Evolutionary conservation across 1,140 invertebrate genomes (phyloP), one percentile per base, ranked within the genome.

Genomic region (Drosophila nasuta): DNA sequence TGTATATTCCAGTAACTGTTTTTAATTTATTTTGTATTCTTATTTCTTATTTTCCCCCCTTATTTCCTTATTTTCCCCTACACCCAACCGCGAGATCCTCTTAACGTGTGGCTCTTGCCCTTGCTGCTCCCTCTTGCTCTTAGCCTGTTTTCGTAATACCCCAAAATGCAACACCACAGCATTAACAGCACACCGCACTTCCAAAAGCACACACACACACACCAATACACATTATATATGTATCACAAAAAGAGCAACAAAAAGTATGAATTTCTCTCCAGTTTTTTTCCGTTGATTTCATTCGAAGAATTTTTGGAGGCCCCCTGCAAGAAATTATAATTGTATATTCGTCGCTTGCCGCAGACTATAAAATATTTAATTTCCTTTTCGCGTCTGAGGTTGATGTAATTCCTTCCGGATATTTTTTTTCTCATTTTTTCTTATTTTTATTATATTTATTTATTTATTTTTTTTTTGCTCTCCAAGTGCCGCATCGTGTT

Each of bases 311-410:
- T 76, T 81, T 65, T 30, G 35, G 13, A 57, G 58, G 51, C 60
- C 70, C 25, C 63, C 63, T 72, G 63, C 66, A 78, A 70, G 67
- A 82, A 79, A 88, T 87, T 88, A 88, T 87, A 88, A 87, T 87
- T 82, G 69, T 82, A 70, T 77, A 64, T 77, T 67, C 82, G 65
- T 51, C 67, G 52, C 45, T 57, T 51, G 68, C 80, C 83, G 79
- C 82, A 86, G 82, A 88, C 85, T 83, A 81, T 88, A 88, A 87
- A 87, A 87, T 87, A 87, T 87, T 87, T 88, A 87, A 87, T 87
- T 87, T 87, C 83, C 83, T 87, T 64, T 49, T 52, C 77, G 77
- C 77, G 43, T 67, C 66, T 74, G 76, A 77, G 74, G 64, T 71
- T 58, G 75, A 66, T 77, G 88, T 87, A 87, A 87, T 87, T 89